A percentile compares a stretch with the other conserved stretches of the same genome.
Evolutionary conservation across 2,888 invertebrate species (phyloP).

Genomic region (Elysia crispata): DNA sequence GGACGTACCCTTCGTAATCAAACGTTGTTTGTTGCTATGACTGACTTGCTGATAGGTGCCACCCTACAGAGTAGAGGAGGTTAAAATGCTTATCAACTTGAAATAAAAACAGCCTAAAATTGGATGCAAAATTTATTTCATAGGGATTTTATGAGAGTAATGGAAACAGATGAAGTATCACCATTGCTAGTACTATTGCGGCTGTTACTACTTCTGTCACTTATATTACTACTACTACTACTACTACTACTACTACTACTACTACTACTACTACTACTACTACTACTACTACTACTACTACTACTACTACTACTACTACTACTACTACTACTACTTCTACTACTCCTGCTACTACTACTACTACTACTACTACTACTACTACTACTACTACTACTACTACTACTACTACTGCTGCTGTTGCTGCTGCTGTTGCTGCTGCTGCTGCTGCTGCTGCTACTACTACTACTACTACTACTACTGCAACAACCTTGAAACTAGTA

Average conservation of each 20-base stretch:
- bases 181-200: background rate
- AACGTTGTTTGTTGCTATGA: constrained; percentile 32
- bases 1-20: constrained; percentile 51
- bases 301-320: constrained; percentile 2
- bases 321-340: background rate
- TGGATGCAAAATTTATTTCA: background rate
- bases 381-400: background rate
- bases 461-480: background rate
- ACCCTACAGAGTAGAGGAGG: constrained; percentile 20
- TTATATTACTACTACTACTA: too few species aligned
- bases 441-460: background rate
- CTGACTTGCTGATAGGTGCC: background rate
- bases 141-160: background rate
- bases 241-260: constrained; percentile 2
- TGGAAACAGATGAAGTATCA: background rate
- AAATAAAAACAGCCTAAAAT: too few species aligned
- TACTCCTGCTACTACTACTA: too few species aligned
- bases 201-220: background rate
- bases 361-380: too few species aligned
- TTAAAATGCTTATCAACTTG: background rate
- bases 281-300: too few species aligned
- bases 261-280: background rate
- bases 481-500: background rate
- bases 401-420: background rate
- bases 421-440: background rate